Evolutionary conservation across 2,888 invertebrate genomes (phyloP), one percentile per base, ranked within the genome.

Genomic region (Crocallis elinguaria): DNA sequence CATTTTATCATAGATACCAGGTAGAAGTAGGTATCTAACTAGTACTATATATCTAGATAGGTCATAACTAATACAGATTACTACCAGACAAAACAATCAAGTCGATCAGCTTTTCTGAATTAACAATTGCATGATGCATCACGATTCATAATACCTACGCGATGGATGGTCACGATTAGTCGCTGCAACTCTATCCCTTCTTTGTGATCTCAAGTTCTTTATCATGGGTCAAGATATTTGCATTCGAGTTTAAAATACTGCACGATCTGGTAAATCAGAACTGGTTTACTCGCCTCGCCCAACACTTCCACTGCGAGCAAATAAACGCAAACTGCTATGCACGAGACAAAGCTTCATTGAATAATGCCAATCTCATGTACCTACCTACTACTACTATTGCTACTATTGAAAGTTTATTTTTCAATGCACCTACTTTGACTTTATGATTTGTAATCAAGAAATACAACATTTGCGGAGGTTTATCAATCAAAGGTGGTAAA

Each of bases 231-330:
- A 82, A 80, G 82, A 79, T 84, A 88, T 87, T 85, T 86, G 82
- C 83, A 86, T 86, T 86, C 78, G 67, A 78, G 77, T 84, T 84
- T 86, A 85, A 88, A 87, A 88, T 86, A 83, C 84, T 75, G 73
- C 86, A 85, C 86, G 86, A 87, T 84, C 84, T 86, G 83, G 84
- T 86, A 87, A 88, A 87, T 85, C 83, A 83, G 82, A 86, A 89
- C 89, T 73, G 86, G 89, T 89, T 89, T 84, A 61, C 62, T 71
- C 68, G 75, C 77, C 78, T 79, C 75, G 75, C 79, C 76, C 79
- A 78, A 69, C 70, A 70, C 73, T 64, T 53, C 59, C 38, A 45
- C 46, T 56, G 59, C 64, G 62, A 56, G 57, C 79, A 74, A 66
- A 78, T 79, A 73, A 77, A 78, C 69, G 77, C 76, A 78, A 79